Evolutionary conservation across 2,888 invertebrate genomes (phyloP).

Genomic region (Baccha elongata): DNA sequence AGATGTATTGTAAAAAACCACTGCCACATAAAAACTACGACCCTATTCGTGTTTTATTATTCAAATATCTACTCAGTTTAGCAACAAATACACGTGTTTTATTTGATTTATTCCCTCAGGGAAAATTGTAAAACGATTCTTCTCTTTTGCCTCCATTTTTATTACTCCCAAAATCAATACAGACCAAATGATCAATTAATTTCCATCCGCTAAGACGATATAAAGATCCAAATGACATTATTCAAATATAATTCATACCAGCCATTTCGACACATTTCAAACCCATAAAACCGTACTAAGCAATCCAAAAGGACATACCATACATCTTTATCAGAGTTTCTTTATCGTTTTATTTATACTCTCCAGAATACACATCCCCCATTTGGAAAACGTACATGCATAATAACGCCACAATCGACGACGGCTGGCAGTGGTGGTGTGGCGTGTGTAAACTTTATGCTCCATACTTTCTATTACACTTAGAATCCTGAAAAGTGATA

Average conservation of each 20-base stretch:
- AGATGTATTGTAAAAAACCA: too few species aligned
- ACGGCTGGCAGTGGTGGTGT: background rate
- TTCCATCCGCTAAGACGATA: slow-evolving; percentile 39
- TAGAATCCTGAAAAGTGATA: slow-evolving; percentile 5
- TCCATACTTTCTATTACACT: slow-evolving; percentile 50
- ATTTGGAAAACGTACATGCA: slow-evolving; percentile 30
- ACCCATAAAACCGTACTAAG: slow-evolving; percentile 55
- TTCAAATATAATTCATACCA: slow-evolving; percentile 38
- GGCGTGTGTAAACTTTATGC: slow-evolving; percentile 42
- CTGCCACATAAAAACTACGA: too few species aligned
- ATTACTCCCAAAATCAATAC: slow-evolving; percentile 20
- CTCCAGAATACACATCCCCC: slow-evolving; percentile 9
- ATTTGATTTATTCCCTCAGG: background rate
- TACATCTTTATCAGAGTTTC: slow-evolving; percentile 12
- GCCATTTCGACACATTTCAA: slow-evolving; percentile 55
- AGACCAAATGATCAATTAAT: slow-evolving; percentile 54
- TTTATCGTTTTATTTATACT: slow-evolving; percentile 65
- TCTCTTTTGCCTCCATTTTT: background rate
- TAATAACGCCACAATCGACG: slow-evolving; percentile 45
- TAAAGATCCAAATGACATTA: slow-evolving; percentile 50
- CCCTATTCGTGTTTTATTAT: too few species aligned
- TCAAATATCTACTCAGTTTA: too few species aligned
- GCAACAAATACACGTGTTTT: too few species aligned
- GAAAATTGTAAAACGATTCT: background rate
- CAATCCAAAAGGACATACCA: slow-evolving; percentile 46